Evolutionary conservation across 2,113 vertebrate species (phyloP).

Genomic region (Cheilinus undulatus): DNA sequence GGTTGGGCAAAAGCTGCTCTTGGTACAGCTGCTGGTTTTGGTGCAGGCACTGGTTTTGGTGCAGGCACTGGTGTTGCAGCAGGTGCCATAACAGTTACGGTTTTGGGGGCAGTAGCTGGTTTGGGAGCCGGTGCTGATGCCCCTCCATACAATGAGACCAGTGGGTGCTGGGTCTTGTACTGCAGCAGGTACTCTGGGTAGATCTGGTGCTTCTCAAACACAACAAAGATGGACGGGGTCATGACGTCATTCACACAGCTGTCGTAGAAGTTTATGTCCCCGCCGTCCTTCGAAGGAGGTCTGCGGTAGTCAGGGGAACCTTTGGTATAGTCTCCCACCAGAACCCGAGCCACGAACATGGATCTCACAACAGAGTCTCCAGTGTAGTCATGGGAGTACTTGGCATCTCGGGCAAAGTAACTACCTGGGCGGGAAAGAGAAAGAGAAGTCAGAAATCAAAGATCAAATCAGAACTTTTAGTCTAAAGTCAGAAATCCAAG

Average conservation of each 20-base stretch:
- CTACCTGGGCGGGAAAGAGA: slow-evolving; percentile 86
- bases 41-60: neutral
- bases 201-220: slow-evolving; percentile 93
- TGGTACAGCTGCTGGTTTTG: neutral
- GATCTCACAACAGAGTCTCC: neutral
- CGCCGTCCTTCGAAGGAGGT: slow-evolving; percentile 85
- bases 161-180: slow-evolving; percentile 66
- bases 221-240: slow-evolving; percentile 90
- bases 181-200: slow-evolving; percentile 94
- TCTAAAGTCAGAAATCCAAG: too few species aligned
- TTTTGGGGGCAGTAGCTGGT: neutral
- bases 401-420: slow-evolving; percentile 93
- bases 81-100: neutral
- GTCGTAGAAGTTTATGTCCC: slow-evolving; percentile 83
- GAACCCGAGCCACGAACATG: slow-evolving; percentile 91
- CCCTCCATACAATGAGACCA: fast-evolving
- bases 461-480: too few species aligned
- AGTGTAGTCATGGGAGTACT: slow-evolving; percentile 86
- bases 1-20: neutral
- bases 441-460: neutral
- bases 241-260: slow-evolving; percentile 89
- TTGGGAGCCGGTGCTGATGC: neutral
- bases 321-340: slow-evolving; percentile 87
- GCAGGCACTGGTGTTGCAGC: neutral
- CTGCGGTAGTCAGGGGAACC: slow-evolving; percentile 81